phyloP scores from a whole-genome alignment of 37 sponge, comb jelly and placozoan species.

The Mnemiopsis leidyi region DNA sequence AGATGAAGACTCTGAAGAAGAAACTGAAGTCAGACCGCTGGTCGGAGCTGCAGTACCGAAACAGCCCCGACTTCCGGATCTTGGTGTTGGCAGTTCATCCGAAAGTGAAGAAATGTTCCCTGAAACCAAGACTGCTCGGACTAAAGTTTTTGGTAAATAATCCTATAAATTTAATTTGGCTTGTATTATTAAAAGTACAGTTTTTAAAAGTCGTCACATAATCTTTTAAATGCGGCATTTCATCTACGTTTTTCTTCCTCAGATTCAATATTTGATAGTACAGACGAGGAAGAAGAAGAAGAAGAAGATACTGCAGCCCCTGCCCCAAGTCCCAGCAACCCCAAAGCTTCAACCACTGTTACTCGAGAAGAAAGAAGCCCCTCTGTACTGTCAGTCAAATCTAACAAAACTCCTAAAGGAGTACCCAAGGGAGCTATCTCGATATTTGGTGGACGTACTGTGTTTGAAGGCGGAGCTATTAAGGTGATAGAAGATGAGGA shows the following conservation, averaged over 20 bases:
- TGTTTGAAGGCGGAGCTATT: conserved; percentile 32
- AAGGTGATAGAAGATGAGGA: conserved; percentile 29
- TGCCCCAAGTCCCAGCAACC: neutral
- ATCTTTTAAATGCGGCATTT: too few relatives aligned
- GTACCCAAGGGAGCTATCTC: conserved; percentile 30
- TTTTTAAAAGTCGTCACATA: too few relatives aligned
- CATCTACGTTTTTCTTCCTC: too few relatives aligned
- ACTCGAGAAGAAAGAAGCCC: neutral
- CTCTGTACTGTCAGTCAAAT: neutral
- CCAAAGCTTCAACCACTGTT: neutral
- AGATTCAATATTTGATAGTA: conserved; percentile 12
- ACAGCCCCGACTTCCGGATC: neutral
- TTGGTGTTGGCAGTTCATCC: neutral
- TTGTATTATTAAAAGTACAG: too few relatives aligned
- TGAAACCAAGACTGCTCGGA: neutral
- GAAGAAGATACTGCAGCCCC: neutral
- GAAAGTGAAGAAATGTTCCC: neutral
- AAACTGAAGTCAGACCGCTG: neutral
- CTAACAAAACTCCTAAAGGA: conserved; percentile 17
- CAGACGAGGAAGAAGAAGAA: neutral
- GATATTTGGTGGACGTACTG: conserved; percentile 28
- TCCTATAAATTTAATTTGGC: too few relatives aligned
- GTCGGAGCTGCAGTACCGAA: neutral
- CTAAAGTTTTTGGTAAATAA: neutral
- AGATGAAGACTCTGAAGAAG: neutral